Percentiles rank a stretch among this genome's conserved stretches.
Conservation (phyloP, 2,113 vertebrate genomes). For the Hypocryptadius cinnamomeus region DNA sequence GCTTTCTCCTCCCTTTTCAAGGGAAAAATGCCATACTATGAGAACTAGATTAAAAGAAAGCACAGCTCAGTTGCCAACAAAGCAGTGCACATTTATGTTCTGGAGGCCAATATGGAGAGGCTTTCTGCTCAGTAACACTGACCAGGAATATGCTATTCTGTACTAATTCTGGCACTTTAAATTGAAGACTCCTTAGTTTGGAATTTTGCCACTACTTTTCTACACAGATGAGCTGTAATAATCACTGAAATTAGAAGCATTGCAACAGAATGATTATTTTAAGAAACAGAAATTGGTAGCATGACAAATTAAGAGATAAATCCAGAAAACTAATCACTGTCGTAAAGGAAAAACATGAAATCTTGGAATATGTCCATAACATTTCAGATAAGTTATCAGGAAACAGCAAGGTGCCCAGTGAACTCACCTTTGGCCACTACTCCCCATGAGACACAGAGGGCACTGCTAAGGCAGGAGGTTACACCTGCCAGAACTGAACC, state of each 20-base stretch:
- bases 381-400: not conserved
- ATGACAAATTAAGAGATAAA: slow-evolving; percentile 6
- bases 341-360: not conserved
- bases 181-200: not conserved
- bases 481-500: not conserved
- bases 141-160: not conserved
- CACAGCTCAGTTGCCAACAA: not conserved
- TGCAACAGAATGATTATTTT: not conserved
- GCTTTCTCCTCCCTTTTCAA: not conserved
- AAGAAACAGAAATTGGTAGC: slow-evolving; percentile 2
- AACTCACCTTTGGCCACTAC: not conserved
- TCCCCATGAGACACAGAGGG: not conserved
- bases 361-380: not conserved
- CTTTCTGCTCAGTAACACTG: not conserved
- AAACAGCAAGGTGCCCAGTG: not conserved
- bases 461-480: not conserved
- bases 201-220: not conserved
- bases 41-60: not conserved
- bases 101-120: not conserved
- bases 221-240: not conserved
- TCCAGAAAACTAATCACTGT: not conserved
- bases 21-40: not conserved
- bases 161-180: not conserved
- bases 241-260: not conserved
- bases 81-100: not conserved